Percentiles rank a stretch among this genome's conserved stretches.
phyloP scores from a whole-genome alignment of 2,797 vertebrate genomes.

The Saxicola maurus region DNA sequence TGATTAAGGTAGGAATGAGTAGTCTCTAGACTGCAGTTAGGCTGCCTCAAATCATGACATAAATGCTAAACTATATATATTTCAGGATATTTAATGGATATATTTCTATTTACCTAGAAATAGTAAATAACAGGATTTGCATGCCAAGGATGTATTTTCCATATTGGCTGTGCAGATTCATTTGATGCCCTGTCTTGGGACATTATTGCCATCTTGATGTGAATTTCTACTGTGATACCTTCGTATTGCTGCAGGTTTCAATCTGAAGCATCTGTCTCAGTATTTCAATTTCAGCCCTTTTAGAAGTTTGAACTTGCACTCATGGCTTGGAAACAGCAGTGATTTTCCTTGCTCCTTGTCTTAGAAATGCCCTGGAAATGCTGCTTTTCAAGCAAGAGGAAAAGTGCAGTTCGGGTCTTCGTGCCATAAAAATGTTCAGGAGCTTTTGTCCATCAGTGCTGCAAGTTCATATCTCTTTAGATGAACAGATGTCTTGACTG shows the following conservation, averaged over 20 bases:
- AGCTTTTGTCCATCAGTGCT: neutral
- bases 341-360: neutral
- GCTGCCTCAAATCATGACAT: neutral
- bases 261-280: neutral
- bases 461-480: neutral
- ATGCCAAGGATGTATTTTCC: neutral
- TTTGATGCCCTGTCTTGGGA: neutral
- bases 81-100: neutral
- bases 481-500: neutral
- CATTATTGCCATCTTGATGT: neutral
- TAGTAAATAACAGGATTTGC: neutral
- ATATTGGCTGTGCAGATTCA: neutral
- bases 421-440: neutral
- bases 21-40: neutral
- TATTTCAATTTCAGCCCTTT: neutral
- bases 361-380: neutral
- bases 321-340: neutral
- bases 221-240: neutral
- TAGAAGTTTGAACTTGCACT: neutral
- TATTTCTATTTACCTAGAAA: neutral
- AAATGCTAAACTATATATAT: neutral
- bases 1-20: neutral
- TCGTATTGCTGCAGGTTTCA: neutral
- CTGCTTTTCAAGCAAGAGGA: fast-evolving
- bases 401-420: neutral